These are phyloP conservation scores for Scatophagus argus DNA, from an alignment of 2,113 vertebrate genomes.

Conservation along the genomic window DNA sequence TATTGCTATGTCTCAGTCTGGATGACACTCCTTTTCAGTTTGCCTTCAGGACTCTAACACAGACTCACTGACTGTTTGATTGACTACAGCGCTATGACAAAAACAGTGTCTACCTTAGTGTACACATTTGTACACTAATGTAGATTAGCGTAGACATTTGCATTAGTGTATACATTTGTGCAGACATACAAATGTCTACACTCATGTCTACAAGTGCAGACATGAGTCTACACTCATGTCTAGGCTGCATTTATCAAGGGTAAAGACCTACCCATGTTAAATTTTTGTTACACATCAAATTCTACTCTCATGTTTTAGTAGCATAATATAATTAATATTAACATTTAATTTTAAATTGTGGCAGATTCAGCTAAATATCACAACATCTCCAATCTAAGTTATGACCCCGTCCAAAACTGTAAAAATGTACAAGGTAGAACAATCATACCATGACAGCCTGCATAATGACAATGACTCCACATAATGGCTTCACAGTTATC, in stretches of 20 bases:
- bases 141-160: too few species aligned
- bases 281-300: background rate
- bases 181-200: too few species aligned
- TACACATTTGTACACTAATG: too few species aligned
- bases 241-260: too few species aligned
- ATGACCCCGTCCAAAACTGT: background rate
- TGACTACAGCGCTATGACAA: conserved; percentile 3
- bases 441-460: conserved; percentile 23
- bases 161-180: too few species aligned
- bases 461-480: conserved; percentile 44
- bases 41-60: conserved; percentile 12
- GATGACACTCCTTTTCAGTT: conserved; percentile 4
- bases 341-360: background rate
- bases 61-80: conserved; percentile 19
- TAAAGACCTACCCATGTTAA: too few species aligned
- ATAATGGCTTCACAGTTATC: conserved; percentile 62
- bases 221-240: too few species aligned
- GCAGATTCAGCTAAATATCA: conserved; percentile 18
- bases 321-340: background rate
- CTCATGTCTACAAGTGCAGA: too few species aligned
- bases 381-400: conserved; percentile 6
- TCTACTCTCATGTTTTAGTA: conserved; percentile 4
- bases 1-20: conserved; percentile 13
- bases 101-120: background rate
- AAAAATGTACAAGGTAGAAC: conserved; percentile 22